Evolutionary conservation across 2,113 vertebrate genomes (phyloP).

Genomic region (Uria lomvia): DNA sequence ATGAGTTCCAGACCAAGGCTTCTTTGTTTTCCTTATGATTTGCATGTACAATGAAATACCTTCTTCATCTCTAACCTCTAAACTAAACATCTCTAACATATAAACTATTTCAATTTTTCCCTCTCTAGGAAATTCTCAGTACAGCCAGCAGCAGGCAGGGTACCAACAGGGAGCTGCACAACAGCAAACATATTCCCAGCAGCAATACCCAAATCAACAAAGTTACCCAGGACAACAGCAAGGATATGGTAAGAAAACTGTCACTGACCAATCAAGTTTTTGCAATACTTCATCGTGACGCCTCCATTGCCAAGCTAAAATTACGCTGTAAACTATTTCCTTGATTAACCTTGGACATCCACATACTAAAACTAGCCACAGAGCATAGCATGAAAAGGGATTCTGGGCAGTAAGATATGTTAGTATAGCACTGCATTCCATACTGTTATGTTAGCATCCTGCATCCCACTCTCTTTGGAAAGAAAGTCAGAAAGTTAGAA

Average conservation of each 20-base stretch:
- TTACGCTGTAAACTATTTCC: neutral
- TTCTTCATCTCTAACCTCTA: neutral
- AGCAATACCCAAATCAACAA: conserved; percentile 91
- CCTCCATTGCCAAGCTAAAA: neutral
- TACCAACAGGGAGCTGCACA: conserved; percentile 90
- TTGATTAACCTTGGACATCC: neutral
- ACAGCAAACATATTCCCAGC: conserved; percentile 87
- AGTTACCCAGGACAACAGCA: conserved; percentile 88
- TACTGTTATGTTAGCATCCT: neutral
- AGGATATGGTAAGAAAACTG: conserved; percentile 77
- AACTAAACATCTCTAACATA: too few species aligned
- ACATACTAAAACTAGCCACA: neutral
- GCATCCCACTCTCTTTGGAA: neutral
- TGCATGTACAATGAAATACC: neutral
- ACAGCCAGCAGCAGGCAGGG: conserved; percentile 89
- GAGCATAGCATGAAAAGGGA: neutral
- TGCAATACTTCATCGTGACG: accelerated
- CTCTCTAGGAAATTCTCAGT: conserved; percentile 87
- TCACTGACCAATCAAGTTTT: neutral
- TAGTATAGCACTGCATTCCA: neutral
- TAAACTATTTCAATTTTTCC: neutral
- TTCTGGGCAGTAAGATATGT: neutral
- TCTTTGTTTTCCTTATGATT: neutral
- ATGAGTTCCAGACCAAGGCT: neutral
- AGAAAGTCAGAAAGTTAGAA: neutral